Percentiles rank a stretch among this genome's conserved stretches.
phyloP scores from a whole-genome alignment of 64 coral and sea anemone genomes.

The Pocillopora damicornis region DNA sequence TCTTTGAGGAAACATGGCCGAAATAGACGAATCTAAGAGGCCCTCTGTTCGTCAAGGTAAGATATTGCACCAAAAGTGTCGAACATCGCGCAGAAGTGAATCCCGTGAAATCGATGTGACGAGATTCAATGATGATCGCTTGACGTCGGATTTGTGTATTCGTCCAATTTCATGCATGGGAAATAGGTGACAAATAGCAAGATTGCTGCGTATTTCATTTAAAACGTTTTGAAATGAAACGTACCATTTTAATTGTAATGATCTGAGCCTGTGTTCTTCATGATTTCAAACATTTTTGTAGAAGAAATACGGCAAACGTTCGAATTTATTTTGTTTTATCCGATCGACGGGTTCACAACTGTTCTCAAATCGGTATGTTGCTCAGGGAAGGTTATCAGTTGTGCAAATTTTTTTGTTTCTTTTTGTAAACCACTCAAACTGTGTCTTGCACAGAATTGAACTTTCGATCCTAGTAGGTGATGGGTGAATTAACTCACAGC shows the following conservation, averaged over 20 bases:
- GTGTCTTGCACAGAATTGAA: background rate
- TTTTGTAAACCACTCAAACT: background rate
- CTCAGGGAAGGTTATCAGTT: background rate
- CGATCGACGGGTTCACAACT: background rate
- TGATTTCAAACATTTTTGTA: background rate
- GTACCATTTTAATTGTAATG: background rate
- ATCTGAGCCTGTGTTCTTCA: background rate
- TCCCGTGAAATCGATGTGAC: background rate
- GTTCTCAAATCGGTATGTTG: background rate
- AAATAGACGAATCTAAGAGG: conserved; percentile 54
- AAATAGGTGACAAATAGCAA: background rate
- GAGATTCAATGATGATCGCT: background rate
- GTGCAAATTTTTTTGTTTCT: background rate
- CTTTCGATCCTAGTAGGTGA: background rate
- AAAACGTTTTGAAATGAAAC: background rate
- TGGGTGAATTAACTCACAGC: background rate
- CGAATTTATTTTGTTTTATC: background rate
- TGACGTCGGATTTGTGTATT: background rate
- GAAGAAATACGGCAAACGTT: background rate
- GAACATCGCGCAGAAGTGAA: background rate
- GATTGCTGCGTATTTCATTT: background rate
- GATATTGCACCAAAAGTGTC: background rate
- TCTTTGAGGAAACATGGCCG: conserved; percentile 42
- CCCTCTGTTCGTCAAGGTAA: conserved; percentile 65
- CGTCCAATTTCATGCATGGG: background rate